phyloP scores from a whole-genome alignment of 2,113 vertebrate species.

The Noctilio leporinus region DNA sequence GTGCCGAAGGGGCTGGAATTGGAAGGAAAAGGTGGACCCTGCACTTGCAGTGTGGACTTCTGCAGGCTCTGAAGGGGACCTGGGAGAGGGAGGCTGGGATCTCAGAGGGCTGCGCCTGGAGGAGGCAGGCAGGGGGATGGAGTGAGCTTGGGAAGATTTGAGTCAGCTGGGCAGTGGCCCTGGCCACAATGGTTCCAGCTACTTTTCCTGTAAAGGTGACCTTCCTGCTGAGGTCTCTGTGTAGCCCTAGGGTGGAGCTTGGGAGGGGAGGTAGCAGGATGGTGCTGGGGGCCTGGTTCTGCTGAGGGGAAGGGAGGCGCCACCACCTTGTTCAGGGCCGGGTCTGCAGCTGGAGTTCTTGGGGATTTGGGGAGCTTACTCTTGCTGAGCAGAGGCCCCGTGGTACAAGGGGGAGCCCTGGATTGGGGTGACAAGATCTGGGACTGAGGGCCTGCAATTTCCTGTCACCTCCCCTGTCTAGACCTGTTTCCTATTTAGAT shows the following conservation, averaged over 20 bases:
- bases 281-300: neutral
- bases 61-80: neutral
- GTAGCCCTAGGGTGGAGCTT: neutral
- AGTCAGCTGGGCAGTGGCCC: neutral
- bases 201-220: neutral
- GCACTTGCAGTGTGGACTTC: neutral
- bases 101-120: neutral
- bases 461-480: neutral
- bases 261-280: neutral
- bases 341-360: neutral
- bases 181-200: neutral
- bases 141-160: neutral
- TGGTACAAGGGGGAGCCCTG: neutral
- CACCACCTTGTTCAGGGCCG: neutral
- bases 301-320: neutral
- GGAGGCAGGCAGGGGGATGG: neutral
- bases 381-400: neutral
- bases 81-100: no score
- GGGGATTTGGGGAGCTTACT: neutral
- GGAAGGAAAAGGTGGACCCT: neutral
- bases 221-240: neutral
- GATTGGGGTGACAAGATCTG: neutral
- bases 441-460: neutral
- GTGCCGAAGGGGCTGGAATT: neutral
- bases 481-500: neutral